phyloP scores from a whole-genome alignment of 30 jellyfish, hydroid and myxozoan species.

The Chrysaora quinquecirrha region DNA sequence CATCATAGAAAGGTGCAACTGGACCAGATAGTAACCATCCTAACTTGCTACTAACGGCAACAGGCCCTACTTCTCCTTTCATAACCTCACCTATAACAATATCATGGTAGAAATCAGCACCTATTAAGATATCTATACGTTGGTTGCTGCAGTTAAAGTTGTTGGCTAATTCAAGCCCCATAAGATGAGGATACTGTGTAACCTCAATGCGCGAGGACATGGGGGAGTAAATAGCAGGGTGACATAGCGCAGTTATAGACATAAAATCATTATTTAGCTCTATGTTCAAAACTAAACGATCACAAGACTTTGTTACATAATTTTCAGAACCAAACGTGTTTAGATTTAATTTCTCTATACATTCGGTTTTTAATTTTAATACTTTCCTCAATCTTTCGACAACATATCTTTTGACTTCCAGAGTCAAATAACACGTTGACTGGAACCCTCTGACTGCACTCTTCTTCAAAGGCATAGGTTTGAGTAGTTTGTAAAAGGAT shows the following conservation, averaged over 20 bases:
- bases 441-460: conserved; percentile 31
- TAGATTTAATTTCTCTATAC: conserved; percentile 28
- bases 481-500: conserved; percentile 59
- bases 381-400: conserved; percentile 27
- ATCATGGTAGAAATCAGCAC: conserved; percentile 63
- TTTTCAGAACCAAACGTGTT: conserved; percentile 54
- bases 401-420: conserved; percentile 59
- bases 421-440: conserved; percentile 51
- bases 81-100: conserved; percentile 54
- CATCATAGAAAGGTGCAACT: neutral
- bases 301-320: conserved; percentile 36
- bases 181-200: conserved; percentile 34
- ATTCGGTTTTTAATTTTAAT: conserved; percentile 9
- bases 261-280: conserved; percentile 27
- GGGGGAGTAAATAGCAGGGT: conserved; percentile 61
- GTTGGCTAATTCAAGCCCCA: conserved; percentile 41
- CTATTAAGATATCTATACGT: conserved; percentile 28
- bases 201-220: conserved; percentile 58
- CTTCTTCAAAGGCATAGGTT: conserved; percentile 61
- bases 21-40: conserved; percentile 71
- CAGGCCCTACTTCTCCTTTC: conserved; percentile 66
- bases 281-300: conserved; percentile 31
- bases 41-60: conserved; percentile 53
- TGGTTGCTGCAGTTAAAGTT: conserved; percentile 22
- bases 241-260: conserved; percentile 36